Evolutionary conservation across 2,888 invertebrate species (phyloP).

Genomic region (Hypselothyrea guttata): DNA sequence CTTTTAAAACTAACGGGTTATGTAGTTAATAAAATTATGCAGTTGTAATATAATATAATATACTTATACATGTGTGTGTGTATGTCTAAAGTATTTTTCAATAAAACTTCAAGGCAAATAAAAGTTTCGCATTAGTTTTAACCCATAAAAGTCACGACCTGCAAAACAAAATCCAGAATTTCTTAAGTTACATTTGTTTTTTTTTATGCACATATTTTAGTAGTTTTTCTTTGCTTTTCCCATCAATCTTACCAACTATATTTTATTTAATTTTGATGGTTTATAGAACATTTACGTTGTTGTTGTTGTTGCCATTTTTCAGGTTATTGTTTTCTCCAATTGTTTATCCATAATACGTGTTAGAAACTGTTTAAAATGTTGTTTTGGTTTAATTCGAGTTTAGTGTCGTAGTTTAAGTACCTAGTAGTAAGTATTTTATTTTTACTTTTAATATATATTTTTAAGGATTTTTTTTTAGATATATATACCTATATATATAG

Average conservation of each 20-base stretch:
- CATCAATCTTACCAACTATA: constrained; percentile 49
- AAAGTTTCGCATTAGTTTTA: constrained; percentile 81
- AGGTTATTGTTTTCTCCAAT: constrained; percentile 64
- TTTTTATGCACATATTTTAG: constrained; percentile 45
- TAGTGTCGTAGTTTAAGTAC: constrained; percentile 50
- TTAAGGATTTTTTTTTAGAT: constrained; percentile 30
- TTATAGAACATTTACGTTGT: constrained; percentile 66
- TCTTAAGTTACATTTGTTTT: constrained; percentile 18
- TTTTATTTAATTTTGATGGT: constrained; percentile 27
- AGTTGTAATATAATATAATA: constrained; percentile 13
- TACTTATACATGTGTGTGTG: constrained; percentile 8
- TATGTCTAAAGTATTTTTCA: constrained; percentile 43
- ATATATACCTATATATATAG: no score
- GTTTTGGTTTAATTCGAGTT: constrained; percentile 43
- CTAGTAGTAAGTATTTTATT: constrained; percentile 63
- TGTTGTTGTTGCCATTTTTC: constrained; percentile 55
- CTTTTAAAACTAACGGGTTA: no score
- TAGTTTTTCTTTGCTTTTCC: constrained; percentile 36
- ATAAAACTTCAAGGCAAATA: constrained; percentile 79
- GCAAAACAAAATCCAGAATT: constrained; percentile 18
- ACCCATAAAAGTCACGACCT: constrained; percentile 39
- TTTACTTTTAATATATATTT: constrained; percentile 29
- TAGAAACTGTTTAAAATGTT: constrained; percentile 79
- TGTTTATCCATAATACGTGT: constrained; percentile 52
- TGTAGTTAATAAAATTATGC: constrained; percentile 15